Evolutionary conservation across 2,113 vertebrate genomes (phyloP).

Genomic region (Oryzias javanicus): DNA sequence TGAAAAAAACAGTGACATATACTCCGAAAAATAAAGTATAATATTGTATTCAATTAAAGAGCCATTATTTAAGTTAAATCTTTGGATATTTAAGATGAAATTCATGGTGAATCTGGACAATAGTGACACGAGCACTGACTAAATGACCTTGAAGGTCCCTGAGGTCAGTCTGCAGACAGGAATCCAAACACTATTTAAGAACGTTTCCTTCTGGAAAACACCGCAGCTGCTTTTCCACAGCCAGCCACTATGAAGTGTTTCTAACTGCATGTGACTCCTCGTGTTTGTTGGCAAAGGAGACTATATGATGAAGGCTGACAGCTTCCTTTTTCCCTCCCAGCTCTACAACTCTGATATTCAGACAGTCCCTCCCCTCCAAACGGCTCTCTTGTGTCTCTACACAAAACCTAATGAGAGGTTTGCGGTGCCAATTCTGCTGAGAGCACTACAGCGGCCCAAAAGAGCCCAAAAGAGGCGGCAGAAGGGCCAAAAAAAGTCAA

Average conservation of each 20-base stretch:
- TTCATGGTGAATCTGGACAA: not conserved
- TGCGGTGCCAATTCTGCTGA: slow-evolving; percentile 49
- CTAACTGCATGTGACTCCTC: not conserved
- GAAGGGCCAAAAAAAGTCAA: slow-evolving; percentile 20
- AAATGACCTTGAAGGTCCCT: not conserved
- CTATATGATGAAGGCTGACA: slow-evolving; percentile 21
- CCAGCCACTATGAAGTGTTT: not conserved
- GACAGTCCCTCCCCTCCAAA: slow-evolving; percentile 32
- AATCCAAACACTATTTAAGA: not conserved
- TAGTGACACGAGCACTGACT: slow-evolving; percentile 5
- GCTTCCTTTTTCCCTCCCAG: not conserved
- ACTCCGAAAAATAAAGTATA: no score
- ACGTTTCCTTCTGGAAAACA: not conserved
- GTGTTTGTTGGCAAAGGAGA: slow-evolving; percentile 4
- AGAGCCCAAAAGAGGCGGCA: slow-evolving; percentile 11
- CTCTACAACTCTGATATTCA: slow-evolving; percentile 30
- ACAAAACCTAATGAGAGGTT: slow-evolving; percentile 46
- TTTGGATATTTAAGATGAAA: not conserved
- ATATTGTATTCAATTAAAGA: no score
- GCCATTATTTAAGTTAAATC: not conserved
- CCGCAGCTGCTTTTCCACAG: not conserved
- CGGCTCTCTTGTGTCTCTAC: slow-evolving; percentile 39
- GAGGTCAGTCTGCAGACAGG: not conserved
- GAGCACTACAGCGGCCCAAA: slow-evolving; percentile 28
- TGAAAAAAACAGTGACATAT: no score